Evolutionary conservation across 2,797 vertebrate genomes (phyloP).

Genomic region (Spinibarbus caldwelli): DNA sequence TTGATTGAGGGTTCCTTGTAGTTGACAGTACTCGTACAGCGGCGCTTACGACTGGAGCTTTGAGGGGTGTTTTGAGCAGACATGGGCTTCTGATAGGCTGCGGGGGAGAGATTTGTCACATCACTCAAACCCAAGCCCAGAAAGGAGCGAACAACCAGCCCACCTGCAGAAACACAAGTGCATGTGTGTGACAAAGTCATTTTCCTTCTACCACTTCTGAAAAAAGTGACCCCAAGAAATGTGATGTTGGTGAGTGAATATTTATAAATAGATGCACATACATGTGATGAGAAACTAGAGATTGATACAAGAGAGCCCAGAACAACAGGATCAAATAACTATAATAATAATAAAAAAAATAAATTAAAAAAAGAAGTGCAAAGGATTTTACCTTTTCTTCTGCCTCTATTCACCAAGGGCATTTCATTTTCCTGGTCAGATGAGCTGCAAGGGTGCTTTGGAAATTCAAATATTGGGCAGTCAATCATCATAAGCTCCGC

Average conservation of each 20-base stretch:
- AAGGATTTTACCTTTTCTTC: constrained; percentile 67
- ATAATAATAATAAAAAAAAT: neutral
- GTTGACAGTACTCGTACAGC: constrained; percentile 80
- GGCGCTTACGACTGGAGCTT: constrained; percentile 74
- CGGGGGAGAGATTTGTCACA: constrained; percentile 84
- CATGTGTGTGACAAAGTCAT: neutral
- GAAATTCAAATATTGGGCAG: constrained; percentile 68
- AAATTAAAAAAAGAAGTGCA: neutral
- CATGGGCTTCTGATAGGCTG: constrained; percentile 74
- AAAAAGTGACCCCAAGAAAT: neutral
- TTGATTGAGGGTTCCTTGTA: constrained; percentile 89
- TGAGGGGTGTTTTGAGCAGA: constrained; percentile 62
- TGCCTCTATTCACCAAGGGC: constrained; percentile 57
- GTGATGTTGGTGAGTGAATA: neutral
- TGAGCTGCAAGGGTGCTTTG: constrained; percentile 50
- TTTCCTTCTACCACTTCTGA: neutral
- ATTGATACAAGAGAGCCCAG: neutral
- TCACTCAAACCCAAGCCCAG: constrained; percentile 83
- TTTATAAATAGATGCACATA: neutral
- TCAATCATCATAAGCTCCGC: constrained; percentile 73
- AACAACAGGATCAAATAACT: neutral
- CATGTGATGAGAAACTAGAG: neutral
- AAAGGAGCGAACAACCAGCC: constrained; percentile 70
- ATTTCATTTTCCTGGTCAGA: constrained; percentile 55
- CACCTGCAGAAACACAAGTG: constrained; percentile 70